Evolutionary conservation across 2,888 invertebrate genomes (phyloP).

Genomic region (Yponomeuta malinellus): DNA sequence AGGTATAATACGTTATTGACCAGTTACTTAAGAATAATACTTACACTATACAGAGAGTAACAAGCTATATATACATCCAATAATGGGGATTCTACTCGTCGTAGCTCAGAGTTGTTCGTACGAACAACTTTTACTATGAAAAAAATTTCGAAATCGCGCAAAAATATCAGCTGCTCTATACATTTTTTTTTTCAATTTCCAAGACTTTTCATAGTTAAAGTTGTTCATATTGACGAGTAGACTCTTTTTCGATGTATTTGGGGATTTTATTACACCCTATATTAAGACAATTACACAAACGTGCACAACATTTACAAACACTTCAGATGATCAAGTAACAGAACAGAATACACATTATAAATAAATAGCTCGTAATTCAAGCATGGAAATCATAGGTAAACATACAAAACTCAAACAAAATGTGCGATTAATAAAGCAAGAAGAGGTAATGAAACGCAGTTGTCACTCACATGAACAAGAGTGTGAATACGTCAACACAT

Average conservation of each 20-base stretch:
- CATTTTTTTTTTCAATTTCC: no score
- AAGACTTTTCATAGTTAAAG: no score
- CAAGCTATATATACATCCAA: no score
- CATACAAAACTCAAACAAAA: background rate
- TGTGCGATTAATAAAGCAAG: background rate
- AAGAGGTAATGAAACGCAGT: background rate
- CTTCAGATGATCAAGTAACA: background rate
- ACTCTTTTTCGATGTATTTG: background rate
- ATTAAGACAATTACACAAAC: background rate
- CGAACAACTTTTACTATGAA: no score
- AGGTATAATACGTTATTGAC: no score
- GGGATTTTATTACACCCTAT: background rate
- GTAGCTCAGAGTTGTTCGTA: no score
- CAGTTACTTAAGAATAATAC: no score
- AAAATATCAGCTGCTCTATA: no score
- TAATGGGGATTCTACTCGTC: no score
- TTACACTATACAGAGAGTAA: no score
- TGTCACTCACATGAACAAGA: constrained; percentile 1
- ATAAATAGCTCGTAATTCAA: background rate
- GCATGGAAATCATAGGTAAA: background rate
- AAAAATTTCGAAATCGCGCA: no score
- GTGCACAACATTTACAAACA: background rate
- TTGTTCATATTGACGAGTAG: no score
- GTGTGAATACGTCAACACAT: constrained; percentile 4
- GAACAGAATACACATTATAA: background rate